phyloP scores from a whole-genome alignment of 2,113 vertebrate species.

The Caracal caracal region DNA sequence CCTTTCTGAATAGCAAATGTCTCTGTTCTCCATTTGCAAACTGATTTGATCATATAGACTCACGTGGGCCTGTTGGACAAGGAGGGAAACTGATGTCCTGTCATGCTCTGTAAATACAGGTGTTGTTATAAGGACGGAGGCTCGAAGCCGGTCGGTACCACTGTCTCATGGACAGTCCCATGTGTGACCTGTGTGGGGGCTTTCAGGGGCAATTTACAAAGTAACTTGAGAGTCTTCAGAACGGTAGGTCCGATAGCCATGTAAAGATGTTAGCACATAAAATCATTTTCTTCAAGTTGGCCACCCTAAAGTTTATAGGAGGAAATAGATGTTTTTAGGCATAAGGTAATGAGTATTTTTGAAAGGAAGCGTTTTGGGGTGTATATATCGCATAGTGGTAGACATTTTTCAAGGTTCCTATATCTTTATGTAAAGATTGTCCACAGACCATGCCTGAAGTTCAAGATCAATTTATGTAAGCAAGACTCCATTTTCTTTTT shows the following conservation, averaged over 20 bases:
- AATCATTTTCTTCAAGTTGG: not conserved
- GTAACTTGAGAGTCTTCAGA: not conserved
- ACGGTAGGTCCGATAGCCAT: not conserved
- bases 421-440: not conserved
- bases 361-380: not conserved
- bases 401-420: not conserved
- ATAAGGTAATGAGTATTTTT: not conserved
- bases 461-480: not conserved
- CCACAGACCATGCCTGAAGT: not conserved
- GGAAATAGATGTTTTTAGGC: not conserved
- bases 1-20: not conserved
- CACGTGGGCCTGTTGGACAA: fast-evolving
- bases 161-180: fast-evolving
- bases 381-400: not conserved
- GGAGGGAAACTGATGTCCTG: fast-evolving
- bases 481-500: not conserved
- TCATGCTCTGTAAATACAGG: fast-evolving
- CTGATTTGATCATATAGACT: not conserved
- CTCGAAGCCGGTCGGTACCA: fast-evolving
- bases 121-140: fast-evolving
- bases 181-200: fast-evolving
- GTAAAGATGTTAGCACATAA: not conserved
- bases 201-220: not conserved
- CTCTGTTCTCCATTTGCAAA: not conserved
- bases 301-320: not conserved